Conservation (phyloP, 2,113 vertebrate species). For the Tyrannus savana region DNA sequence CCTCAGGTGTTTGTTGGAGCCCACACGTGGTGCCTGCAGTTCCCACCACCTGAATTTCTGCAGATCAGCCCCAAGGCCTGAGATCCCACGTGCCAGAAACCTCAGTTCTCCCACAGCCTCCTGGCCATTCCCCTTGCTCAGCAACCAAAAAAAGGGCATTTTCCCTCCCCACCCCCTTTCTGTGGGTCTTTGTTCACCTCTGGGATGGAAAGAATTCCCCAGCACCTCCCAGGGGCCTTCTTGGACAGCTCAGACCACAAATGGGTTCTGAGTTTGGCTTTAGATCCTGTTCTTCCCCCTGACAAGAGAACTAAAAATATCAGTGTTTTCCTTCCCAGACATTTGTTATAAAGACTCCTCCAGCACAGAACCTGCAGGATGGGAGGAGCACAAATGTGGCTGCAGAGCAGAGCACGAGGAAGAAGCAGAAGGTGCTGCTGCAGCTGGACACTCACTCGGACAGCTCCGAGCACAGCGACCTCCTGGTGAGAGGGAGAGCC, state of each 20-base stretch:
- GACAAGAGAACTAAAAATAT: background rate
- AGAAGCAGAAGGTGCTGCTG: slow-evolving; percentile 77
- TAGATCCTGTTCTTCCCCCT: background rate
- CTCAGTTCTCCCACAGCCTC: background rate
- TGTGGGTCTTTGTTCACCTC: background rate
- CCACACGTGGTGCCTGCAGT: background rate
- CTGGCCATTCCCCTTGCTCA: background rate
- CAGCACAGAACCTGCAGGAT: slow-evolving; percentile 59
- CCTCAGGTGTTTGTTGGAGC: background rate
- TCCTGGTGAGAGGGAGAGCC: slow-evolving; percentile 80
- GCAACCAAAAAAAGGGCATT: background rate
- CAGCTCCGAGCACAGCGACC: slow-evolving; percentile 86
- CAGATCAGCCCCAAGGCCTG: background rate
- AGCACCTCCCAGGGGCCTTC: background rate
- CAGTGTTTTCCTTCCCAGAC: slow-evolving; percentile 70
- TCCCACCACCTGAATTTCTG: background rate
- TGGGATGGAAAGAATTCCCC: background rate
- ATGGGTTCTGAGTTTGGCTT: background rate
- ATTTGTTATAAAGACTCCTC: slow-evolving; percentile 87
- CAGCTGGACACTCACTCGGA: slow-evolving; percentile 87
- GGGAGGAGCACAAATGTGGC: slow-evolving; percentile 17
- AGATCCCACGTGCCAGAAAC: background rate
- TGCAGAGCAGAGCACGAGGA: slow-evolving; percentile 55
- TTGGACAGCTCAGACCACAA: background rate
- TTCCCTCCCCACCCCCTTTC: background rate